Conservation (phyloP, 2,888 invertebrate genomes). For the Neoitamus cyanurus region DNA sequence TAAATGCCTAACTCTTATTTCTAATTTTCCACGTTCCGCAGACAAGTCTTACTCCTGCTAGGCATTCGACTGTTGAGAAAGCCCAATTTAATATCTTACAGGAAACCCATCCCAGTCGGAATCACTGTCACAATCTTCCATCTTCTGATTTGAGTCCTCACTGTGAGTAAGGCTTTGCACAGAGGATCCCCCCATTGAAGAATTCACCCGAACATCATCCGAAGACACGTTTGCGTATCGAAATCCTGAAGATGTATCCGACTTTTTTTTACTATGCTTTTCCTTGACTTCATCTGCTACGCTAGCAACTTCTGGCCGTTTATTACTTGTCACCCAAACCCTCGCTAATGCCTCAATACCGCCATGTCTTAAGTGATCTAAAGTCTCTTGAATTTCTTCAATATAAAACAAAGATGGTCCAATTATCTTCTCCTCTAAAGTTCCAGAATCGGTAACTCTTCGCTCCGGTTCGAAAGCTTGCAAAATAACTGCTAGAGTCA, state of each 20-base stretch:
- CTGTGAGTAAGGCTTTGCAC: conserved; percentile 62
- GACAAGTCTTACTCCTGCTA: too few relatives aligned
- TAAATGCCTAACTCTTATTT: too few relatives aligned
- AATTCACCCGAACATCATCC: conserved; percentile 59
- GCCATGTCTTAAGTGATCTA: conserved; percentile 80
- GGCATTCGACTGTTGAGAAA: too few relatives aligned
- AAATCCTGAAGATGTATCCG: conserved; percentile 58
- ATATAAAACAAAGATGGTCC: conserved; percentile 87
- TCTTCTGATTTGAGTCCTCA: conserved; percentile 57
- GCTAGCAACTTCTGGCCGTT: conserved; percentile 67
- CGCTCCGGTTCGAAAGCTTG: conserved; percentile 48
- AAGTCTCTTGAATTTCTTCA: conserved; percentile 88
- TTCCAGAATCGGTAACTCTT: conserved; percentile 51
- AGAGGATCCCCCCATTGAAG: conserved; percentile 61
- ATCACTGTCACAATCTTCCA: conserved; percentile 77
- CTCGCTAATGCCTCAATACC: conserved; percentile 79
- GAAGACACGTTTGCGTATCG: conserved; percentile 70
- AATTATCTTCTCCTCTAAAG: conserved; percentile 60
- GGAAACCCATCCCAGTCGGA: conserved; percentile 78
- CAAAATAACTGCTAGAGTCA: conserved; percentile 77
- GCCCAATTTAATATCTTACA: background rate
- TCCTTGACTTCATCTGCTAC: conserved; percentile 4
- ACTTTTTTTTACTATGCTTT: conserved; percentile 36
- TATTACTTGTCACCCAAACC: conserved; percentile 74
- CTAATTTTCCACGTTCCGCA: too few relatives aligned